These are phyloP conservation scores for Suricata suricatta DNA, from an alignment of 2,113 vertebrate species.

Conservation along the genomic window DNA sequence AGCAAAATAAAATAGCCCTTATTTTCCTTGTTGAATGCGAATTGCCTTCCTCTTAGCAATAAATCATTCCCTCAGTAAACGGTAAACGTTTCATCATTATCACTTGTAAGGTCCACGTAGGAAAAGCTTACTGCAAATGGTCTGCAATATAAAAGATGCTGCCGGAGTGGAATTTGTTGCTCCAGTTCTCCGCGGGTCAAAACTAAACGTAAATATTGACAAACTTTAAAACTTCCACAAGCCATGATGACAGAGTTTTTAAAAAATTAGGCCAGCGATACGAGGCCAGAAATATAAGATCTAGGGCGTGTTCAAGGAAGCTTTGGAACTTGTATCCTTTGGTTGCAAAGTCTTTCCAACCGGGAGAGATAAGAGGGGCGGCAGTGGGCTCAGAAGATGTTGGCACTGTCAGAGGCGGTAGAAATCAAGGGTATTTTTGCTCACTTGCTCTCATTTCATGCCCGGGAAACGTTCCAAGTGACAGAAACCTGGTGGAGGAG, in stretches of 20 bases:
- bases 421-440: not conserved
- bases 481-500: not conserved
- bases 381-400: not conserved
- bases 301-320: not conserved
- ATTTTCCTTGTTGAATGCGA: not conserved
- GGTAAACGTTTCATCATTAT: not conserved
- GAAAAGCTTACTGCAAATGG: not conserved
- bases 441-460: not conserved
- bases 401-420: rapidly evolving
- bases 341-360: not conserved
- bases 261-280: not conserved
- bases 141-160: not conserved
- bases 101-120: not conserved
- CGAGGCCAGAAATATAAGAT: not conserved
- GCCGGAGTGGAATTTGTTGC: not conserved
- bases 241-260: not conserved
- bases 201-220: conserved; percentile 29
- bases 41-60: not conserved
- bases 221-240: not conserved
- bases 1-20: not conserved
- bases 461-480: not conserved
- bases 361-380: too few relatives aligned
- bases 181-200: not conserved
- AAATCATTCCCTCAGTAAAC: not conserved
- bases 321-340: not conserved